phyloP scores from a whole-genome alignment of 2,113 vertebrate genomes.

The Ammospiza nelsoni region DNA sequence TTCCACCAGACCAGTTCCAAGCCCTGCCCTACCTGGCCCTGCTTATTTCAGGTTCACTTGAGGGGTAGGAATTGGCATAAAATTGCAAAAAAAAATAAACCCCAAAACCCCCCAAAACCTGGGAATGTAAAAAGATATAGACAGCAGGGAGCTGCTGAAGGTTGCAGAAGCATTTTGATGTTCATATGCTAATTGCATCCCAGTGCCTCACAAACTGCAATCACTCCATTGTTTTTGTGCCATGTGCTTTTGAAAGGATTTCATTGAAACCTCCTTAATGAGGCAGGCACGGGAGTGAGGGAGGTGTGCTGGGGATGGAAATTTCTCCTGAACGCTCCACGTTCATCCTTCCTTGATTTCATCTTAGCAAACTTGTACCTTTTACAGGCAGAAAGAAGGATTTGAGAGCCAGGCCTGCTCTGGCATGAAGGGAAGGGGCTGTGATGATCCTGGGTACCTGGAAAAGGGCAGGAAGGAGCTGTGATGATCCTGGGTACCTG shows the following conservation, averaged over 20 bases:
- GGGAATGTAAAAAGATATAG: not conserved
- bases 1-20: not conserved
- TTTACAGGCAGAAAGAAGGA: not conserved
- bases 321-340: not conserved
- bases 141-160: not conserved
- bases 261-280: constrained; percentile 27
- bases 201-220: constrained; percentile 63
- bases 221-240: constrained; percentile 55
- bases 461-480: not conserved
- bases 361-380: not conserved
- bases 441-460: not conserved
- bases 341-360: not conserved
- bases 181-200: constrained; percentile 68
- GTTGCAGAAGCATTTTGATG: constrained; percentile 15
- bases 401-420: not conserved
- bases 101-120: not conserved
- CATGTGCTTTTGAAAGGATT: not conserved
- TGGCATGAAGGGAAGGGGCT: not conserved
- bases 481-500: too few relatives aligned
- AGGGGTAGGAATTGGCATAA: not conserved
- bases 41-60: not conserved
- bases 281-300: not conserved
- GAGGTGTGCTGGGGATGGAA: not conserved
- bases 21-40: not conserved
- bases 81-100: not conserved